Conservation (phyloP, 2,113 vertebrate species). For the Aramus guarauna region DNA sequence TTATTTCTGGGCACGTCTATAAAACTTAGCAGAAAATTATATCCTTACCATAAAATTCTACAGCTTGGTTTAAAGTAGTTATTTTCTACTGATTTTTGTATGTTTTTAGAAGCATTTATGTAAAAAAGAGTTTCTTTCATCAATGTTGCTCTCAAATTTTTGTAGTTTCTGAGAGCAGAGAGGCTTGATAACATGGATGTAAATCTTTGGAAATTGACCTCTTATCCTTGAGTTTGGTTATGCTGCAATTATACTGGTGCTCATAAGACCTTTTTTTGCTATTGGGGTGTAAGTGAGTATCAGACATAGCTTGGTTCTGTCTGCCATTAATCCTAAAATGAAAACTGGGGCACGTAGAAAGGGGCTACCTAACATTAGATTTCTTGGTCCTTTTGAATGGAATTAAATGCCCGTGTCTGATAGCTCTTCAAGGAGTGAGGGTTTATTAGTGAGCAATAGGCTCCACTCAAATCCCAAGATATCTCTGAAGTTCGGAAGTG, state of each 20-base stretch:
- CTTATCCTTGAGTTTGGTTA: background rate
- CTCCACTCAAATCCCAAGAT: background rate
- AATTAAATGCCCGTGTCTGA: background rate
- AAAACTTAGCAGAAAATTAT: slow-evolving; percentile 64
- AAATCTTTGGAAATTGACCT: background rate
- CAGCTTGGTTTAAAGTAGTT: slow-evolving; percentile 46
- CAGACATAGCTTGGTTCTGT: background rate
- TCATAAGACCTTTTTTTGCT: background rate
- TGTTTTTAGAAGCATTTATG: slow-evolving; percentile 11
- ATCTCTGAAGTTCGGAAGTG: background rate
- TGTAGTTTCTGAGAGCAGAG: background rate
- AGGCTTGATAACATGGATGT: background rate
- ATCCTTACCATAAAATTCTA: slow-evolving; percentile 46
- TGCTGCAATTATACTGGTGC: background rate
- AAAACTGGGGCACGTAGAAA: background rate
- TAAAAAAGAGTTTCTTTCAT: background rate
- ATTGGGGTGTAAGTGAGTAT: background rate
- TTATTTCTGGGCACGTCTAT: slow-evolving; percentile 51
- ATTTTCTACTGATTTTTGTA: slow-evolving; percentile 49
- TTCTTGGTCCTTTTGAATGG: background rate
- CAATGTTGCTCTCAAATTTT: background rate
- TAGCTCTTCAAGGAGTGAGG: background rate
- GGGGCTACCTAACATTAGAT: background rate
- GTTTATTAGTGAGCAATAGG: background rate
- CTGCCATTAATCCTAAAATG: background rate